phyloP scores from a whole-genome alignment of 2,888 invertebrate genomes.

The Pterostichus madidus region DNA sequence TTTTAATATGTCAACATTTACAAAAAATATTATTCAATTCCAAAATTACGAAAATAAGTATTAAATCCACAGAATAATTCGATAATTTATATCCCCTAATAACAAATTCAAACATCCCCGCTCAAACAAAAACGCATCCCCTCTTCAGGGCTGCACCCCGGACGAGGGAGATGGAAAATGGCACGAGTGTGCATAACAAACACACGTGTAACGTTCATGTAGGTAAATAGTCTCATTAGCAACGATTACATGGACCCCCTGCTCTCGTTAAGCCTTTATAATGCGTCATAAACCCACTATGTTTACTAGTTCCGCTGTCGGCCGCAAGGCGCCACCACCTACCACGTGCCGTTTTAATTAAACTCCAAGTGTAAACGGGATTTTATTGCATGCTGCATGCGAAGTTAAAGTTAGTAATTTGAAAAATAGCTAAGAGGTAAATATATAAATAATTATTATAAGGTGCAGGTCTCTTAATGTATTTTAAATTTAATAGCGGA shows the following conservation, averaged over 20 bases:
- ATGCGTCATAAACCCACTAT: slow-evolving; percentile 58
- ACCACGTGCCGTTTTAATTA: slow-evolving; percentile 49
- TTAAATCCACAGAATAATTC: too few relatives aligned
- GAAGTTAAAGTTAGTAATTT: not conserved
- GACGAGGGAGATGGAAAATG: not conserved
- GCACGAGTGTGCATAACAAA: not conserved
- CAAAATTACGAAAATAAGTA: too few relatives aligned
- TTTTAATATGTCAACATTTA: too few relatives aligned
- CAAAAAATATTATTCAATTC: too few relatives aligned
- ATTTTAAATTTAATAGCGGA: too few relatives aligned
- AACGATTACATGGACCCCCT: slow-evolving; percentile 46
- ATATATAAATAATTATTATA: too few relatives aligned
- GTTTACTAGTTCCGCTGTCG: slow-evolving; percentile 35
- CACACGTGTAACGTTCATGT: slow-evolving; percentile 59
- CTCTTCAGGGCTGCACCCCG: too few relatives aligned
- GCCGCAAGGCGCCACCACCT: slow-evolving; percentile 32
- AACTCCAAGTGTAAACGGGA: slow-evolving; percentile 49
- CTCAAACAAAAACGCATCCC: too few relatives aligned
- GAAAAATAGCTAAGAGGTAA: too few relatives aligned
- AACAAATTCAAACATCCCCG: too few relatives aligned
- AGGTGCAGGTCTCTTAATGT: too few relatives aligned
- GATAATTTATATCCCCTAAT: too few relatives aligned
- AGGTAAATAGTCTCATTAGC: slow-evolving; percentile 61
- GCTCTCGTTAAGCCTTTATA: slow-evolving; percentile 58
- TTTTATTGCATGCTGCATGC: slow-evolving; percentile 20